Evolutionary conservation across 1,140 invertebrate genomes (phyloP).

Genomic region (Sipha flava): DNA sequence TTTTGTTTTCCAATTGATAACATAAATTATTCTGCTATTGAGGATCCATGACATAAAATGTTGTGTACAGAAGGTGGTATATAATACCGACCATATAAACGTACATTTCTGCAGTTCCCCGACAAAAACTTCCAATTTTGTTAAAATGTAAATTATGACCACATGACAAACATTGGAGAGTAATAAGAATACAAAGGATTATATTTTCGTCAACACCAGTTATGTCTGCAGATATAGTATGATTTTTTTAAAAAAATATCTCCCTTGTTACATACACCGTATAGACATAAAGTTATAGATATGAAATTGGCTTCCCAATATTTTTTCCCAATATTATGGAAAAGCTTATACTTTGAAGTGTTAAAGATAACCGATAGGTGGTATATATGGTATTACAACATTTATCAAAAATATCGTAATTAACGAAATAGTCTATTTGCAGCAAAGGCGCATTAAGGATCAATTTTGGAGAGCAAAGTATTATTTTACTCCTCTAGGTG

Average conservation of each 20-base stretch:
- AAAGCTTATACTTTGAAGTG: no score
- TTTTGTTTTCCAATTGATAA: neutral
- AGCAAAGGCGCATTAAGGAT: no score
- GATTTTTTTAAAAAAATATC: constrained; percentile 32
- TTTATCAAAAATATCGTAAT: no score
- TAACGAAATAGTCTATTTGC: no score
- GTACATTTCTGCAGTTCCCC: constrained; percentile 36
- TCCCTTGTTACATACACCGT: no score
- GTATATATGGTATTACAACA: no score
- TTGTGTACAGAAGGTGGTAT: constrained; percentile 36
- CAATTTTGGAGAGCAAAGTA: no score
- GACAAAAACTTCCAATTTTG: constrained; percentile 36
- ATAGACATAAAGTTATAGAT: no score
- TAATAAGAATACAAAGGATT: constrained; percentile 40
- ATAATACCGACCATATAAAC: constrained; percentile 39
- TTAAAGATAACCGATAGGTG: no score
- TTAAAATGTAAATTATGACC: constrained; percentile 33
- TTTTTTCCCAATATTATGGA: no score
- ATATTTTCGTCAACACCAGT: constrained; percentile 42
- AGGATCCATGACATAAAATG: constrained; percentile 40
- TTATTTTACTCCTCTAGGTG: no score
- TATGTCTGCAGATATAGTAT: constrained; percentile 39
- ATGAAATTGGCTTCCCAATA: no score
- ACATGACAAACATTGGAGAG: constrained; percentile 41
- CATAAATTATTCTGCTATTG: constrained; percentile 37